Evolutionary conservation across 2,888 invertebrate genomes (phyloP), one percentile per base, ranked within the genome.

Genomic region (Cremastobaeus sp.): DNA sequence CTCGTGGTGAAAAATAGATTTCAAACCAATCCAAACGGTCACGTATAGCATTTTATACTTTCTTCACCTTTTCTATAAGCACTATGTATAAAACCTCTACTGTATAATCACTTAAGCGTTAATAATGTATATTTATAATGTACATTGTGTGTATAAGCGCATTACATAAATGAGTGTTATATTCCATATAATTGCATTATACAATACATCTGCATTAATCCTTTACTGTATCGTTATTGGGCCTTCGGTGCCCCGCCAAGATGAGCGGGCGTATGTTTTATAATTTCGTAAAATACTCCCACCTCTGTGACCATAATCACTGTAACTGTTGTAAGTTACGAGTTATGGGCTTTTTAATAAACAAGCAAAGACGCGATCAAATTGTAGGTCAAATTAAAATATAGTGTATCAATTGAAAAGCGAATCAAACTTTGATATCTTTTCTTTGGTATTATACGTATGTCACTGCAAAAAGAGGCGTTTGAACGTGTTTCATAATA

Each of bases 41-140:
- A 80, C 76, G 78, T 82, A n/a, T n/a, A 81, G 79, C 78, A 75
- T 84, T 84, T 84, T 83, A 80, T 84, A 84, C 83, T 80, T 82
- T 79, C 79, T 78, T 77, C 79, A 77, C 79, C 72, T 79, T 81
- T 77, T 79, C 79, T 74, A 77, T 74, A 79, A 76, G 71, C 79
- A 80, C 78, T 74, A 74, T 74, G 71, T 73, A 75, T 75, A 74
- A 76, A 78, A 76, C 66, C 17, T 59, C 32, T 64, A 71, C 57
- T 50, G 75, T 81, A 83, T 80, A 77, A 81, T 79, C 79, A 71
- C 79, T 76, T 80, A 77, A 81, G 78, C 80, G 79, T 82, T 81
- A 77, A 82, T 79, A 79, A 79, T 84, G 82, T 84, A 83, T 80
- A 81, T 84, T 82, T 82, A 81, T 77, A 77, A 84, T 83, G 82